Conservation (phyloP, 2,113 vertebrate species). For the Ailuropoda melanoleuca region DNA sequence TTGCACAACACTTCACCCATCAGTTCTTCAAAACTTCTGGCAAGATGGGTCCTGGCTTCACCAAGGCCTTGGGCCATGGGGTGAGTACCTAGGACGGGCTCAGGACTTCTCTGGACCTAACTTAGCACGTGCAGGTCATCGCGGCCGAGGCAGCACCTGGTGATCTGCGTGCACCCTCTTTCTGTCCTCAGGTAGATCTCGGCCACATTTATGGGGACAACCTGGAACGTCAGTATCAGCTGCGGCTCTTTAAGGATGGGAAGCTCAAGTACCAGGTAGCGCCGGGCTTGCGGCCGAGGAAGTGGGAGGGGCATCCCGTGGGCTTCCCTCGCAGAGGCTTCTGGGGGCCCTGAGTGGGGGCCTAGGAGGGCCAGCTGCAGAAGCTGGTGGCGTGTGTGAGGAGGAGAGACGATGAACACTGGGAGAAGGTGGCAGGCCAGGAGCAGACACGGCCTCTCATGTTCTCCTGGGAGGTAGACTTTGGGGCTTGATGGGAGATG, state of each 20-base stretch:
- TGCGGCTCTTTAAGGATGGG: constrained; percentile 92
- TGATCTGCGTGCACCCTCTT: neutral
- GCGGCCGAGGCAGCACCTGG: fast-evolving
- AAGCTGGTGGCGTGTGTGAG: neutral
- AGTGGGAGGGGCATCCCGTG: neutral
- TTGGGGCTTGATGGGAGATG: neutral
- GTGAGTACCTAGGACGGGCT: constrained; percentile 82
- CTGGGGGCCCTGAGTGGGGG: neutral
- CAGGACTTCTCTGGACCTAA: neutral
- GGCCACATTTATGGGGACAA: constrained; percentile 94
- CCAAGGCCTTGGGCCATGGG: constrained; percentile 93
- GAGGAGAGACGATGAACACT: neutral
- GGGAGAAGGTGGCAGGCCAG: neutral
- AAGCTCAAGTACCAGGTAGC: constrained; percentile 96
- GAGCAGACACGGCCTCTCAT: neutral
- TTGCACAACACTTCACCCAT: constrained; percentile 98
- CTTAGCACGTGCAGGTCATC: neutral
- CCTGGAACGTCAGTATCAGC: constrained; percentile 89
- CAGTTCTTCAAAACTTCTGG: constrained; percentile 96
- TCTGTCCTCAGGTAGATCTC: constrained; percentile 90
- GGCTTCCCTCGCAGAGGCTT: neutral
- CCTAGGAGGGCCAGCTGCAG: neutral
- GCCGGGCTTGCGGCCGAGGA: neutral
- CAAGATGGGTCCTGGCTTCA: constrained; percentile 90
- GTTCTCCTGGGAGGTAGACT: neutral